Conservation (phyloP, 2,113 vertebrate species). For the Brachyhypopomus gauderio region DNA sequence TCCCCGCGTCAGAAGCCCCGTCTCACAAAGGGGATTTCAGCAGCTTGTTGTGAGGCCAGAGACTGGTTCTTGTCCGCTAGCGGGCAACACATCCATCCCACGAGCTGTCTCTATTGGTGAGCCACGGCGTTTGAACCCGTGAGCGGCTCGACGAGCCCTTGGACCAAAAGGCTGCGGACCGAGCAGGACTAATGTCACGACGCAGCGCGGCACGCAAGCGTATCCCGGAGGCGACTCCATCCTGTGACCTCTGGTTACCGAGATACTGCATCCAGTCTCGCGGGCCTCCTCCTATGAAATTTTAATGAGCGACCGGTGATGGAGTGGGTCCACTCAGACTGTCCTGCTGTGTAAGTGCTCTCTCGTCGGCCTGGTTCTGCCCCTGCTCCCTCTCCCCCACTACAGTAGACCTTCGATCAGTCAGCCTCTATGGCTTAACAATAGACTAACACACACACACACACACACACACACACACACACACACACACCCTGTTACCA, state of each 20-base stretch:
- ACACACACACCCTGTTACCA: slow-evolving; percentile 4
- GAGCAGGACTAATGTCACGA: background rate
- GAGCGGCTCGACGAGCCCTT: background rate
- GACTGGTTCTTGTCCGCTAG: slow-evolving; percentile 20
- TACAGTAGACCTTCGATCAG: slow-evolving; percentile 31
- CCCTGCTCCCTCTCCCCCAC: slow-evolving; percentile 48
- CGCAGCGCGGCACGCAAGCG: background rate
- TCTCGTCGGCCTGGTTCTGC: slow-evolving; percentile 57
- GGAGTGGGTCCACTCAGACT: slow-evolving; percentile 72
- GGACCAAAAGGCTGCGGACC: background rate
- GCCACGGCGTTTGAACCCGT: slow-evolving; percentile 24
- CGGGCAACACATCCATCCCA: background rate
- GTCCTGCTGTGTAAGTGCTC: slow-evolving; percentile 74
- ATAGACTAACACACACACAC: background rate
- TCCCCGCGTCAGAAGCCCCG: slow-evolving; percentile 27
- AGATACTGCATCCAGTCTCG: slow-evolving; percentile 58
- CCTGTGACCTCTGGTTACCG: slow-evolving; percentile 4
- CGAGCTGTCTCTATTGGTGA: slow-evolving; percentile 26
- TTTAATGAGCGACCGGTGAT: slow-evolving; percentile 75
- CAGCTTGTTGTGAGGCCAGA: slow-evolving; percentile 24
- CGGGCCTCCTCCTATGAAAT: slow-evolving; percentile 72
- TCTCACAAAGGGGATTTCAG: slow-evolving; percentile 50
- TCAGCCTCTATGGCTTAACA: background rate
- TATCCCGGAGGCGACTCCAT: slow-evolving; percentile 18
- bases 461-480: background rate